A percentile compares a stretch with the other conserved stretches of the same genome.
phyloP scores from a whole-genome alignment of 2,888 invertebrate species.

The Eilema caniola region DNA sequence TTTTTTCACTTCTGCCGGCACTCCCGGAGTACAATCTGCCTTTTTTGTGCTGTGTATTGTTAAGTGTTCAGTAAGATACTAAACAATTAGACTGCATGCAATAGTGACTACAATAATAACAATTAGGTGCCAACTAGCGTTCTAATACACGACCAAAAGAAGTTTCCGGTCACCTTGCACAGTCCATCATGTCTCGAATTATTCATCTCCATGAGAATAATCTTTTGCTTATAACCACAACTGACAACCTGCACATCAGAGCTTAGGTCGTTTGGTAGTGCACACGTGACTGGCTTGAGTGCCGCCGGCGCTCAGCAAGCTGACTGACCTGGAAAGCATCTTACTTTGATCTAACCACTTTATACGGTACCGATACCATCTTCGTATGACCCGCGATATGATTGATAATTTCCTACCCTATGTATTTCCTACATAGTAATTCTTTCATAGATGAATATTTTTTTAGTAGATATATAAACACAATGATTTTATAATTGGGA shows the following conservation, averaged over 20 bases:
- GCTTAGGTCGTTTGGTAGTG: background rate
- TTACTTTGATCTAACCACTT: background rate
- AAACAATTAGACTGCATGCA: no score
- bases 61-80: no score
- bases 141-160: background rate
- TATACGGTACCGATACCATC: background rate
- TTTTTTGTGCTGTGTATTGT: no score
- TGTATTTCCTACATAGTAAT: background rate
- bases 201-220: background rate
- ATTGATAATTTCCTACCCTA: background rate
- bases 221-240: background rate
- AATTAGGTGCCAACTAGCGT: background rate
- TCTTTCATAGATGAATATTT: no score
- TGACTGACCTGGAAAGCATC: background rate
- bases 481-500: background rate
- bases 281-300: background rate
- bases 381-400: background rate
- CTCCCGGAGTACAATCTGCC: no score
- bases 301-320: background rate
- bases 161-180: background rate
- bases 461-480: background rate
- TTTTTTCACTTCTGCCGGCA: no score
- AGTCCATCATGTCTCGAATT: background rate
- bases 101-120: no score
- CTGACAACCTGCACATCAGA: background rate